A percentile compares a stretch with the other conserved stretches of the same genome.
Conservation (phyloP, 2,113 vertebrate species). For the Polyodon spathula region DNA sequence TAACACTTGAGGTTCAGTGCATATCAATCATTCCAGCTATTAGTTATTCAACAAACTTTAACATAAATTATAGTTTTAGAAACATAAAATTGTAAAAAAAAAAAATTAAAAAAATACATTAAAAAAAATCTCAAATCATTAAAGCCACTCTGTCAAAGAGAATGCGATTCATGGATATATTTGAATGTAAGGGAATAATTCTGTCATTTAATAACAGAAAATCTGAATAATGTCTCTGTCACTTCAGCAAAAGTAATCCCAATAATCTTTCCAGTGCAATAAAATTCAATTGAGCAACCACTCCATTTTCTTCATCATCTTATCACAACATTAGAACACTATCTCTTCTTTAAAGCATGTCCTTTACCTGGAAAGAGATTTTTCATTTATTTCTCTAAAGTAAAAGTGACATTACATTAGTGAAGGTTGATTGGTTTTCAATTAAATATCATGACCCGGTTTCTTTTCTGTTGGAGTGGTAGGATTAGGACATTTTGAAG, state of each 20-base stretch:
- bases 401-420: conserved; percentile 62
- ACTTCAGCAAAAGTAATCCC: conserved; percentile 63
- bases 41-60: not conserved
- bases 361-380: conserved; percentile 56
- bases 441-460: conserved; percentile 66
- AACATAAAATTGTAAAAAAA: not conserved
- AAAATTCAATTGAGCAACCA: conserved; percentile 69
- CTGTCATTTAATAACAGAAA: conserved; percentile 58
- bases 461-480: conserved; percentile 38
- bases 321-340: conserved; percentile 44
- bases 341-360: conserved; percentile 37
- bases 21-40: too few relatives aligned
- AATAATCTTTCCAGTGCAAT: conserved; percentile 64
- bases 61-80: not conserved
- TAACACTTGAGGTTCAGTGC: too few relatives aligned
- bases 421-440: conserved; percentile 64
- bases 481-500: conserved; percentile 22
- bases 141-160: conserved; percentile 59
- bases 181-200: conserved; percentile 49
- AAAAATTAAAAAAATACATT: not conserved
- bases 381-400: conserved; percentile 65
- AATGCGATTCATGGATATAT: conserved; percentile 32
- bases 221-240: conserved; percentile 63
- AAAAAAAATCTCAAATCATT: conserved; percentile 40
- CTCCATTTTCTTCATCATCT: conserved; percentile 53